Conservation (phyloP, 2,888 invertebrate genomes). For the Lysandra coridon region DNA sequence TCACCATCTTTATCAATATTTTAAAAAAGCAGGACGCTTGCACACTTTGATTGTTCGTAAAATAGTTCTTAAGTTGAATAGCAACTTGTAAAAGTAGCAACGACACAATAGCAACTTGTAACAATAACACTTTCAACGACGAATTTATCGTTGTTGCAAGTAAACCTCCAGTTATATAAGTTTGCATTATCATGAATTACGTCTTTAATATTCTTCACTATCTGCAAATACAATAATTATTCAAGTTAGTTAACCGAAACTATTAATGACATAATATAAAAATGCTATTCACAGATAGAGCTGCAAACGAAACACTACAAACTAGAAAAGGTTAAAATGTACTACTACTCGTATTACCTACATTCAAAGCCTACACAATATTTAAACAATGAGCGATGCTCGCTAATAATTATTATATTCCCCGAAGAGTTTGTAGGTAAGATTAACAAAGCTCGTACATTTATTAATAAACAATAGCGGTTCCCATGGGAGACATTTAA, state of each 20-base stretch:
- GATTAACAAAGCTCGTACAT: slow-evolving; percentile 15
- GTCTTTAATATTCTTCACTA: neutral
- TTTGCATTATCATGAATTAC: neutral
- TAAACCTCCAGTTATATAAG: neutral
- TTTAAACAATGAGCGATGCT: slow-evolving; percentile 4
- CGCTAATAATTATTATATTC: neutral
- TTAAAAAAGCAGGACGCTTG: neutral
- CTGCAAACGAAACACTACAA: neutral
- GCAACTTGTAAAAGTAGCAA: neutral
- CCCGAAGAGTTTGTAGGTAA: slow-evolving; percentile 11
- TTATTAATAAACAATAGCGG: slow-evolving; percentile 49
- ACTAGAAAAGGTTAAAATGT: neutral
- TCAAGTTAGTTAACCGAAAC: too few relatives aligned
- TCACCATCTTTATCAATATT: neutral
- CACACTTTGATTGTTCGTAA: neutral
- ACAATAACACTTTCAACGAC: slow-evolving; percentile 28
- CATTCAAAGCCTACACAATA: neutral
- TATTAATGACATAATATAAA: too few relatives aligned
- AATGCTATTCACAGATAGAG: neutral
- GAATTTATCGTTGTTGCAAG: neutral
- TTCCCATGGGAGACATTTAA: slow-evolving; percentile 47
- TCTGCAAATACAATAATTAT: neutral
- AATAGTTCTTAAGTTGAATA: neutral
- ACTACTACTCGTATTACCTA: neutral
- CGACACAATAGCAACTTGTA: slow-evolving; percentile 28